Evolutionary conservation across 1,140 invertebrate genomes (phyloP), one percentile per base, ranked within the genome.

Genomic region (Bombus pyrosoma): DNA sequence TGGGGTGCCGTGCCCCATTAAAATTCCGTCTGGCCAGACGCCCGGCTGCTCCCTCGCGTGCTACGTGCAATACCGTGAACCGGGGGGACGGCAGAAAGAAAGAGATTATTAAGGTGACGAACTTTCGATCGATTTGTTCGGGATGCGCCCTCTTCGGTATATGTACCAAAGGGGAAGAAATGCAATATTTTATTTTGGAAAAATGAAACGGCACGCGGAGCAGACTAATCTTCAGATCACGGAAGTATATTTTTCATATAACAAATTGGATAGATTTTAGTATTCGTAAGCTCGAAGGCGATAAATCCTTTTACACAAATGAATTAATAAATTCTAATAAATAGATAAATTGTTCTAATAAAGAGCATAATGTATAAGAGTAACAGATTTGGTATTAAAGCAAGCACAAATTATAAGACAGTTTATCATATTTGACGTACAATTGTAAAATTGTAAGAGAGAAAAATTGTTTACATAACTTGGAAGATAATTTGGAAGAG

Each of bases 1-100:
- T 91, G 84, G 89, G 89, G 89, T 89, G 74, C 83, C 87, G 81
- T 86, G 74, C 78, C 88, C 90, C 87, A 92, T 93, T 93, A 90
- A 87, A 92, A 91, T 89, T 87, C 92, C 91, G 92, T 92, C 90
- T 91, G 92, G 91, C 89, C 91, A 91, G 93, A 92, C 90, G 91
- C 91, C 89, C 90, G 91, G 90, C 86, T 87, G 91, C 84, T 87
- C 85, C 89, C 90, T 90, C 79, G 28, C 77, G 81, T 37, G 77
- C 76, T 68, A 34, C 43, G 43, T 47, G 53, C 66, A 73, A 64
- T 62, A 68, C 87, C 73, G 64, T 82, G 78, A 83, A 74, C n/a
- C 37, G 86, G 87, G 39, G 39, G 62, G 53, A 66, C 77, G 6
- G 41, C 80, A 83, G 47, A 90, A 81, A 90, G 82, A 90, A 89